Conservation (phyloP, 2,888 invertebrate genomes). For the Siphlonurus alternatus region DNA sequence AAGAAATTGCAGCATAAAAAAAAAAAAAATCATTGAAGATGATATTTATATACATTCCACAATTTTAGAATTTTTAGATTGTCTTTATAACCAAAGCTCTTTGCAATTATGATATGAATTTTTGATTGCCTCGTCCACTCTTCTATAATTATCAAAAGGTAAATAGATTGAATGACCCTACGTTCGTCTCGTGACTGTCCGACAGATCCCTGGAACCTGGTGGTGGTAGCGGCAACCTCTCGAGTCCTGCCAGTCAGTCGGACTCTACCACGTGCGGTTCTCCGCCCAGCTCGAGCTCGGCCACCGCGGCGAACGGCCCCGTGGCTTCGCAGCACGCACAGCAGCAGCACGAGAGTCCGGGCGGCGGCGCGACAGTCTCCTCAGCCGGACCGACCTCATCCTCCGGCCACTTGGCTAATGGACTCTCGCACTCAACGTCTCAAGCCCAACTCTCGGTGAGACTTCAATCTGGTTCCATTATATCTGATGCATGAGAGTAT, state of each 20-base stretch:
- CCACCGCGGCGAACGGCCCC: constrained; percentile 17
- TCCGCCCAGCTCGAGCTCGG: constrained; percentile 32
- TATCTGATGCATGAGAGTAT: neutral
- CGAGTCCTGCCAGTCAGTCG: constrained; percentile 40
- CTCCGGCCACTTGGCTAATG: constrained; percentile 17
- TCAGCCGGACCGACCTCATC: constrained; percentile 2
- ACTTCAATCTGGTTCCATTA: neutral
- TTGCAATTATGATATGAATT: no score
- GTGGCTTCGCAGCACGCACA: constrained; percentile 5
- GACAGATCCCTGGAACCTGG: constrained; percentile 6
- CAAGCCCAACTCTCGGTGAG: neutral
- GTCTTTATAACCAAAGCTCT: no score
- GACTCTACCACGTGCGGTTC: constrained; percentile 41
- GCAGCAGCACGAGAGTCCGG: constrained; percentile 7
- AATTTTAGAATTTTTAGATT: no score
- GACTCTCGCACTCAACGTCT: neutral
- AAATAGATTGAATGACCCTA: no score
- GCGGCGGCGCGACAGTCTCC: constrained; percentile 1
- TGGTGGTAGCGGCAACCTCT: constrained; percentile 8
- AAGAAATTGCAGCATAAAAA: no score
- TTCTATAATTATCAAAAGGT: no score
- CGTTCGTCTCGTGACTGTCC: no score
- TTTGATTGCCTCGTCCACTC: no score
- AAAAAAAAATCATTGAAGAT: no score
- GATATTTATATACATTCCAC: no score